Percentiles rank a stretch among this genome's conserved stretches.
These are phyloP conservation scores for Drosophila incognita DNA, from an alignment of 2,888 invertebrate genomes.

Conservation along the genomic window DNA sequence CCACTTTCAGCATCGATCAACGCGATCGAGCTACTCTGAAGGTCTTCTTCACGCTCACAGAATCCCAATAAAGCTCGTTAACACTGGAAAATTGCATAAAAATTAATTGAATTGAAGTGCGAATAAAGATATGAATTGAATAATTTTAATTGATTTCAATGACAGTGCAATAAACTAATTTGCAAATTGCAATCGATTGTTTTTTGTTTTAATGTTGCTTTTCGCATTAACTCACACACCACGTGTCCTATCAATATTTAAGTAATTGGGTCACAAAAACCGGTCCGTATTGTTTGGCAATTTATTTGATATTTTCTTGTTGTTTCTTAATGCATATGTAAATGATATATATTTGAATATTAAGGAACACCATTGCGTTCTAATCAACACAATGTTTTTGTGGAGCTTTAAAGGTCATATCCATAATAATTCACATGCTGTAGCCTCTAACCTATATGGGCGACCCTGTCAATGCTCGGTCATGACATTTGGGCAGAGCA, in stretches of 20 bases:
- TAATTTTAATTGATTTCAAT: conserved; percentile 39
- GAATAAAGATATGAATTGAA: conserved; percentile 33
- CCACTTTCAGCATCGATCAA: conserved; percentile 52
- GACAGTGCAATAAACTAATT: conserved; percentile 70
- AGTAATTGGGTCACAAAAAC: conserved; percentile 46
- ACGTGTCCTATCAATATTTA: conserved; percentile 19
- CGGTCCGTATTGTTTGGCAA: conserved; percentile 16
- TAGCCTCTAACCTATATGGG: conserved; percentile 16
- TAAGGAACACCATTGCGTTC: conserved; percentile 9
- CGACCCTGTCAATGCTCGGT: conserved; percentile 70
- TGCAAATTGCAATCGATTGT: conserved; percentile 32
- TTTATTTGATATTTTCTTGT: background rate
- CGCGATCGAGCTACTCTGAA: conserved; percentile 52
- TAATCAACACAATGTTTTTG: background rate
- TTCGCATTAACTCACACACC: conserved; percentile 16
- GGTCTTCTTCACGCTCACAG: conserved; percentile 62
- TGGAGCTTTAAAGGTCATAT: conserved; percentile 11
- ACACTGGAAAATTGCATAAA: background rate
- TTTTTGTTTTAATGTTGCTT: conserved; percentile 11
- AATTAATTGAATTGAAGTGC: conserved; percentile 25
- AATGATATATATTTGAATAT: background rate
- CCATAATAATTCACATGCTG: conserved; percentile 37
- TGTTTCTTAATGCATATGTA: background rate
- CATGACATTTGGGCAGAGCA: conserved; percentile 70
- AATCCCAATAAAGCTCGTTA: conserved; percentile 22